Percentiles rank a stretch among this genome's conserved stretches.
These are phyloP conservation scores for Zoroaster sp. DNA, from an alignment of 53 echinoderm and acorn worm species.

Conservation along the genomic window DNA sequence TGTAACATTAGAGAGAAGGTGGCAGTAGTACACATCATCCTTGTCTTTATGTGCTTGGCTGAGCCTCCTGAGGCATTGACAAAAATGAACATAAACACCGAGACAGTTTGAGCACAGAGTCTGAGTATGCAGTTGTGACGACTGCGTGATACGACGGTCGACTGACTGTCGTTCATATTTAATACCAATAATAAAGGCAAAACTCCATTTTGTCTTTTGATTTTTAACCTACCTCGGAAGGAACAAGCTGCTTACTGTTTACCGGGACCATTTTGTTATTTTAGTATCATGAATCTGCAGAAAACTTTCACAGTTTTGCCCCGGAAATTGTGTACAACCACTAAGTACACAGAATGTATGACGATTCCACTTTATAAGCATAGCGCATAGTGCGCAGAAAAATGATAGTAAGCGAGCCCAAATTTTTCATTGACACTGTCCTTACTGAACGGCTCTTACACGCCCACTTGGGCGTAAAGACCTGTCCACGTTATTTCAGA, in stretches of 20 bases:
- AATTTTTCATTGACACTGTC: not conserved
- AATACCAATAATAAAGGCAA: too few species aligned
- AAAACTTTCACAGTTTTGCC: not conserved
- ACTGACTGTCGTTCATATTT: too few species aligned
- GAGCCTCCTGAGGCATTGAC: too few species aligned
- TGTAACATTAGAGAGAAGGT: too few species aligned
- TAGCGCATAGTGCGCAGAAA: not conserved
- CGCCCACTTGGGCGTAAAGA: constrained; percentile 23
- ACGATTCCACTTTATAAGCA: not conserved
- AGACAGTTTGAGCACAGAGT: too few species aligned
- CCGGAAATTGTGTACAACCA: constrained; percentile 18
- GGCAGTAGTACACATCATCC: too few species aligned
- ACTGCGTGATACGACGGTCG: too few species aligned
- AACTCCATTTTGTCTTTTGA: too few species aligned
- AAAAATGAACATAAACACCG: too few species aligned
- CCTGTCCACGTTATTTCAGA: not conserved
- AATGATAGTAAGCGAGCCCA: not conserved
- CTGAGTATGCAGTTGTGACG: too few species aligned
- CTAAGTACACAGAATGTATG: not conserved
- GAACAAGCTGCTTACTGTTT: constrained; percentile 51
- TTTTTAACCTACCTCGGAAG: constrained; percentile 45
- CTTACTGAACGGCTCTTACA: not conserved
- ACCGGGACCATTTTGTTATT: constrained; percentile 47
- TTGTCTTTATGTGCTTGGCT: too few species aligned
- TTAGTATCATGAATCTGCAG: not conserved